Percentiles rank a stretch among this genome's conserved stretches.
Conservation (phyloP, 2,888 invertebrate species). For the Lapara coniferarum region DNA sequence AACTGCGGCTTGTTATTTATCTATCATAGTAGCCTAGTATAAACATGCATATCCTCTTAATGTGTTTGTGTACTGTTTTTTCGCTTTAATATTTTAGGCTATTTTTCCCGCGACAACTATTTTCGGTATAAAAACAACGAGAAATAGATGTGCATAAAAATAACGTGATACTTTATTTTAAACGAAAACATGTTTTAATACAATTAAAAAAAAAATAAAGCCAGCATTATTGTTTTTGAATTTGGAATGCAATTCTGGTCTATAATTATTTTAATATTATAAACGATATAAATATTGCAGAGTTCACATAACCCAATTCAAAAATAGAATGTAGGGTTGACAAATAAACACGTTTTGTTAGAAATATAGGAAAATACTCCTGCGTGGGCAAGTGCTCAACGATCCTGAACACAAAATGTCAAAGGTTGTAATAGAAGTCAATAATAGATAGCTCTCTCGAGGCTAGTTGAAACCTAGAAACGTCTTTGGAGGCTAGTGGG, state of each 20-base stretch:
- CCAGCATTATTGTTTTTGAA: constrained; percentile 6
- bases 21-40: background rate
- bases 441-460: constrained; percentile 17
- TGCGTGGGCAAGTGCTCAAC: constrained; percentile 12
- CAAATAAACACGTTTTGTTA: constrained; percentile 13
- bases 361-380: constrained; percentile 6
- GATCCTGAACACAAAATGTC: constrained; percentile 20
- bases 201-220: too few species aligned
- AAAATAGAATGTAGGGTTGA: background rate
- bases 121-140: background rate
- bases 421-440: constrained; percentile 12
- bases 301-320: background rate
- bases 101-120: background rate
- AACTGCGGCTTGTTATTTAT: background rate
- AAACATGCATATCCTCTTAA: background rate
- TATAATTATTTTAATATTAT: background rate
- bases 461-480: constrained; percentile 13
- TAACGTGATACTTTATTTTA: background rate
- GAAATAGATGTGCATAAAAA: background rate
- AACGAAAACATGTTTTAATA: constrained; percentile 9
- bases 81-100: background rate
- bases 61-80: constrained; percentile 14
- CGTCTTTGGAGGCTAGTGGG: constrained; percentile 18
- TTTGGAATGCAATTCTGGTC: constrained; percentile 17
- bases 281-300: background rate